Evolutionary conservation across 2,113 vertebrate genomes (phyloP), one percentile per base, ranked within the genome.

Genomic region (Burhinus bistriatus): DNA sequence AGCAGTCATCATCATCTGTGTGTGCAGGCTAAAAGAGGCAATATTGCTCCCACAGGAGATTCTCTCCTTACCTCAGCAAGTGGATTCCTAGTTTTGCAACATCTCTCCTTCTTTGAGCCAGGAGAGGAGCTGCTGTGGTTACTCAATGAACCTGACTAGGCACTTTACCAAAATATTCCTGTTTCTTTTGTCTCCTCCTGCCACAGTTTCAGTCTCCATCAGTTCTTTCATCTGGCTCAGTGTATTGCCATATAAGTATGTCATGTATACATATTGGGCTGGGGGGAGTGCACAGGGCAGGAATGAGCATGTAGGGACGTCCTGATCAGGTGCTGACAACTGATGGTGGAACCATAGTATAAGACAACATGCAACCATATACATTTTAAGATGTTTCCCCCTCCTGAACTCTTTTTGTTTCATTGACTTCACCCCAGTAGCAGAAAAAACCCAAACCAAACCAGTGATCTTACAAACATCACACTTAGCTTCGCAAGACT

Each of bases 221-320:
- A 44, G 15, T 4, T 65, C 34, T 47, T 54, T 34, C 1, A 40
- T 1, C 5, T 20, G 44, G 12, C 47, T 44, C 13, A 1, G 22
- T 1, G 26, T 2, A 6, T 2, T 23, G 7, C 62, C 42, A 2
- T 0, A 3, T 1, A 38, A 34, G 45, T 2, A 27, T 15, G 30
- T 5, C 52, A 36, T 3, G 27, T 3, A 62, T 22, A 76, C 40
- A 9, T 11, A 1, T 0, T 12, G 27, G 36, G 51, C 22, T 15
- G 12, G 5, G 17, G 21, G 21, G 9, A 12, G 26, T 2, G 8
- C 76, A 22, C 2, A 0, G 29, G 14, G 29, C 34, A 62, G 87
- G 12, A 59, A 16, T 0, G 21, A 36, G n/a, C 23, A 52, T 4
- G 0, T 4, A 21, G 36, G 4, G 22, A 34, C 2, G 12, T 42